phyloP scores from a whole-genome alignment of 2,797 vertebrate genomes.

The Emydoidea blandingii region DNA sequence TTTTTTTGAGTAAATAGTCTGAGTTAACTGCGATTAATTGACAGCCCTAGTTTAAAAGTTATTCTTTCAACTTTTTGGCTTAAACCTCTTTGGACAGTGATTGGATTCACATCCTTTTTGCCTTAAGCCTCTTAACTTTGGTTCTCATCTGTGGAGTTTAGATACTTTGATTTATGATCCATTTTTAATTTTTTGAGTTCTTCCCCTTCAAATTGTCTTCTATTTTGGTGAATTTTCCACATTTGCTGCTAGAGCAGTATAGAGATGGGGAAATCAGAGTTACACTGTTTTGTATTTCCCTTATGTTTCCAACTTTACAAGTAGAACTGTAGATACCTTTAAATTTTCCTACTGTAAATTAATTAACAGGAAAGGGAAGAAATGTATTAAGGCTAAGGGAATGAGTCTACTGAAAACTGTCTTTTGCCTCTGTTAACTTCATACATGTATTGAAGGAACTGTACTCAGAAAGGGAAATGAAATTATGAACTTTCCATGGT shows the following conservation, averaged over 20 bases:
- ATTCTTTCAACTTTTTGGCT: neutral
- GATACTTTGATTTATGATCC: neutral
- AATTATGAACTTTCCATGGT: neutral
- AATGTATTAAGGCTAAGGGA: neutral
- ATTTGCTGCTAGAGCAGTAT: neutral
- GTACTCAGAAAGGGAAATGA: neutral
- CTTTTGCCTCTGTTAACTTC: neutral
- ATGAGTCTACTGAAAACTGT: neutral
- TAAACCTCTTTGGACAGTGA: neutral
- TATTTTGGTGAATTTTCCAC: neutral
- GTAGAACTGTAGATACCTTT: neutral
- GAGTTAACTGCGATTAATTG: too few relatives aligned
- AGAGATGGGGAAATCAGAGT: neutral
- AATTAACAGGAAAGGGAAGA: neutral
- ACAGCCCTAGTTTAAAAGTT: neutral
- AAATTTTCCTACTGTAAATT: neutral
- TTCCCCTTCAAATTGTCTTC: neutral
- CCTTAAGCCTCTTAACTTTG: neutral
- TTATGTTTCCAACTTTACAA: neutral
- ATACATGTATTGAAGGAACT: neutral
- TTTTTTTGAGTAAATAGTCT: too few relatives aligned
- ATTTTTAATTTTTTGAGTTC: neutral
- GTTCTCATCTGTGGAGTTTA: neutral
- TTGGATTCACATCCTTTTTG: neutral
- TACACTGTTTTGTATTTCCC: neutral